Base-by-base conservation (phyloP, 2,888 invertebrate genomes). In the Andrena dorsata region DNA sequence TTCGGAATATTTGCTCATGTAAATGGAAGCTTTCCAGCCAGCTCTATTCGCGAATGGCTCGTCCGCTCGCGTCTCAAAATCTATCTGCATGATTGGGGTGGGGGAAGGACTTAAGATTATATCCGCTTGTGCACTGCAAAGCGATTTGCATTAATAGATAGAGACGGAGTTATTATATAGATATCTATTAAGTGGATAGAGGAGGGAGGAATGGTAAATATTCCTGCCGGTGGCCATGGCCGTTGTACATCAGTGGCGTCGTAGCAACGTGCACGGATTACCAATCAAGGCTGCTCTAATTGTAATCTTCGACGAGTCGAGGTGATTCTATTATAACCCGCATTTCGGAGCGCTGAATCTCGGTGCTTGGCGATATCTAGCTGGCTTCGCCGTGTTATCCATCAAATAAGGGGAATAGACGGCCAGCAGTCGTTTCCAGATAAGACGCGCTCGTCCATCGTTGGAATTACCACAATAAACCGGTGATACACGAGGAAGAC, bases 21-120 rank as follows among this genome's bases (percentile, higher is more conserved):
- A 88, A 88, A 86, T 86, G 76, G 74, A 78, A 74, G 80, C 88
- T 86, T 87, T 83, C 86, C 73, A 68, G 65, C 64, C 56, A 81
- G 74, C 76, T 71, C 82, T 66, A 71, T 71, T 77, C 79, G 61
- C 71, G 72, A 77, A 65, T 68, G 51, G 75, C 47, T 70, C 70
- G 64, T 35, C 66, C 66, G 64, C 60, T 64, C 60, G 53, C 75
- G 73, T 83, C 76, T 82, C 76, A 65, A 86, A 88, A 84, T 88
- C 86, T 82, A 86, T 87, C 86, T 73, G 73, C 73, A 70, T 68
- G 83, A 86, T 80, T 76, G 65, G 63, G 51, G 47, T 5, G 41
- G 16, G 41, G 16, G 13, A 41, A 41, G 23, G 79, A 72, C 69
- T 83, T 72, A 49, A 75, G 83, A 87, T 83, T 72, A 66, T 53